phyloP scores from a whole-genome alignment of 2,797 vertebrate genomes.

The Sebastes kiyomatsui region DNA sequence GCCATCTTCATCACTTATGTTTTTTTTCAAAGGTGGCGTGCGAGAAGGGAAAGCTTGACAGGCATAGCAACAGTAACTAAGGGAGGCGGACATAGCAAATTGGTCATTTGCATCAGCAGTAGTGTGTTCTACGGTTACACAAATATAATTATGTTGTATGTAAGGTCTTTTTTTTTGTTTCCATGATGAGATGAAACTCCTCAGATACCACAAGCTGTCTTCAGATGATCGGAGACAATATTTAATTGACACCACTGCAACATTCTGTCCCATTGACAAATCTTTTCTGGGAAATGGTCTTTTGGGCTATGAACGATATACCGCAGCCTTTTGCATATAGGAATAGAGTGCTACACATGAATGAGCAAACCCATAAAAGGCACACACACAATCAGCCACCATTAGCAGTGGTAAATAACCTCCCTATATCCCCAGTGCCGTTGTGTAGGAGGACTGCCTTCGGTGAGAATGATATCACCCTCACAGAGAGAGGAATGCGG shows the following conservation, averaged over 20 bases:
- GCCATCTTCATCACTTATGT: neutral
- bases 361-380: conserved; percentile 19
- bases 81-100: neutral
- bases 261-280: neutral
- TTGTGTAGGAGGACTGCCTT: conserved; percentile 17
- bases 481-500: conserved; percentile 45
- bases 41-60: neutral
- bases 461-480: conserved; percentile 40
- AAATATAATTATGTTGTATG: neutral
- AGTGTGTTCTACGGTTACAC: neutral
- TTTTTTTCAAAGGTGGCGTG: neutral
- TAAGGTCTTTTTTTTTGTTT: neutral
- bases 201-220: neutral
- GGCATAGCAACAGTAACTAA: neutral
- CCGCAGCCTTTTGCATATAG: conserved; percentile 2
- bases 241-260: neutral
- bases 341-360: conserved; percentile 4
- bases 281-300: neutral
- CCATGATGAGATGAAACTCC: neutral
- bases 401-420: conserved; percentile 46
- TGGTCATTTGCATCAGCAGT: neutral
- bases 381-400: conserved; percentile 14
- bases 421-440: neutral
- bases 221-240: neutral
- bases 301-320: neutral